These are phyloP conservation scores for Dicaeum eximium DNA, from an alignment of 2,113 vertebrate species.

Conservation along the genomic window DNA sequence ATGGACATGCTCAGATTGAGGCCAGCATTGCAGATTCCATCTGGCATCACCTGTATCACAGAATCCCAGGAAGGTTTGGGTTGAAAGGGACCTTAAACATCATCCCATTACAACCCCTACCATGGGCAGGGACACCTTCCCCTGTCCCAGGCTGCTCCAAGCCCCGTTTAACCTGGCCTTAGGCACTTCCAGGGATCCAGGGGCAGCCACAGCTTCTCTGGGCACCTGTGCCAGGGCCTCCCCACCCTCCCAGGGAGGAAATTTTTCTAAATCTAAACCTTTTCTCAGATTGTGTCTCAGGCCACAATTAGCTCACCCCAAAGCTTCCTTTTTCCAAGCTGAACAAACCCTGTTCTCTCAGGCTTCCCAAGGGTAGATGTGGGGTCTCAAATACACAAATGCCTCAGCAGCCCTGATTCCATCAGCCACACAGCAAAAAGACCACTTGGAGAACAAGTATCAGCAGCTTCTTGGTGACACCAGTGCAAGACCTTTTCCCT, in stretches of 20 bases:
- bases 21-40: background rate
- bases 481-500: background rate
- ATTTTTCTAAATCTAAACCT: background rate
- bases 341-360: background rate
- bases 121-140: fast-evolving
- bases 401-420: fast-evolving
- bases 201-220: background rate
- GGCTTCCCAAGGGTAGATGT: background rate
- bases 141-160: fast-evolving
- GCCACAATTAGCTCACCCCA: fast-evolving
- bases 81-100: background rate
- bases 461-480: background rate
- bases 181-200: background rate
- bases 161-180: fast-evolving
- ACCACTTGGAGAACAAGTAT: background rate
- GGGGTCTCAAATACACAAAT: fast-evolving
- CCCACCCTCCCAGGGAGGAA: background rate
- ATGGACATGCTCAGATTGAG: background rate
- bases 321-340: background rate
- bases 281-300: no score
- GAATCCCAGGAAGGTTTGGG: background rate
- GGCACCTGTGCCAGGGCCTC: fast-evolving
- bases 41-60: fast-evolving
- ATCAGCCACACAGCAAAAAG: no score
- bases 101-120: fast-evolving